phyloP scores from a whole-genome alignment of 2,113 vertebrate species.

The Callithrix jacchus region DNA sequence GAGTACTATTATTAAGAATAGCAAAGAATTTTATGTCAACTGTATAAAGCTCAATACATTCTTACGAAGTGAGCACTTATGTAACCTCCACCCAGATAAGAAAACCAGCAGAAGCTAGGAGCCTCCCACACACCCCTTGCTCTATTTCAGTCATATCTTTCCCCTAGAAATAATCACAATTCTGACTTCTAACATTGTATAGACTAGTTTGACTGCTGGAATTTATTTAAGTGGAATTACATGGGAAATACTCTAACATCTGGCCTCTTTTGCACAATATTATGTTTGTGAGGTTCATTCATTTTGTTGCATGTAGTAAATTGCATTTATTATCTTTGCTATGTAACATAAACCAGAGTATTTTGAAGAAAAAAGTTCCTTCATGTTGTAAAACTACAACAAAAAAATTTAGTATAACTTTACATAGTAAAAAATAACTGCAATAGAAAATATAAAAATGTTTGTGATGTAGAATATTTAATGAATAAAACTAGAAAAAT shows the following conservation, averaged over 20 bases:
- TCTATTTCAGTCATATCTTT: background rate
- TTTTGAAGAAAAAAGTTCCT: background rate
- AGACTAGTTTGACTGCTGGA: background rate
- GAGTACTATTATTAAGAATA: background rate
- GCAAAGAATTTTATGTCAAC: background rate
- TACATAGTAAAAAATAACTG: background rate
- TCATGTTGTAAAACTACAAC: background rate
- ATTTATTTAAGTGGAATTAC: background rate
- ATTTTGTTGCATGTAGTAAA: background rate
- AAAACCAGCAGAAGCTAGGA: background rate
- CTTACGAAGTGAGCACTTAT: background rate
- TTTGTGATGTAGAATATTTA: background rate
- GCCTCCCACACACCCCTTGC: background rate
- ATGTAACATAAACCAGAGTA: background rate
- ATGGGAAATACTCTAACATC: background rate
- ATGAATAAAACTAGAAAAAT: background rate
- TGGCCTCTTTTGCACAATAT: background rate
- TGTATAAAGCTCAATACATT: background rate
- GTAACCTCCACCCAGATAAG: background rate
- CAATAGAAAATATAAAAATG: background rate
- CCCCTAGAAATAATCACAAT: background rate
- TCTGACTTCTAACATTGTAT: background rate
- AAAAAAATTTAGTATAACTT: background rate
- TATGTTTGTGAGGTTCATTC: background rate
- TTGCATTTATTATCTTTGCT: background rate